Base-by-base conservation (phyloP, 2,113 vertebrate species). In the Alethe diademata region DNA sequence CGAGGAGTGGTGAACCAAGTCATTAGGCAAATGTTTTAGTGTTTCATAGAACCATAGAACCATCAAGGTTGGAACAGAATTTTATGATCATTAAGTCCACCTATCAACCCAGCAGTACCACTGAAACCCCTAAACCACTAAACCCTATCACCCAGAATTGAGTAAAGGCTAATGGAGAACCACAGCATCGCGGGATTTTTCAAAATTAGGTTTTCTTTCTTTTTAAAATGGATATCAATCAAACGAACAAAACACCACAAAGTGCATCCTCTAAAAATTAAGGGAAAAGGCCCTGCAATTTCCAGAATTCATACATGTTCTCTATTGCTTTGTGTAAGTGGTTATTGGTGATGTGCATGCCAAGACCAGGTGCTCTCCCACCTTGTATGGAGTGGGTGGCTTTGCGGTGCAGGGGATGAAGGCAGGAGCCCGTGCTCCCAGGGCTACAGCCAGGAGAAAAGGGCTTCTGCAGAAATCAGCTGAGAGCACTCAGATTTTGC, bases 371-470 rank as follows among this genome's bases (percentile, higher is more conserved):
- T 35, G 36, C 26, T 47, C 29, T 64, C 17, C 15, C 11, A 13
- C 12, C 11, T 60, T 5, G 8, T 5, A 12, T 11, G 17, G 29
- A 42, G 24, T 29, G 6, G 8, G 48, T 40, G 42, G 19, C 53
- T 82, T 61, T 64, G 22, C 3, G 0, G 8, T 40, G 53, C 48
- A 61, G 53, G 16, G 40, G 14, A 12, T 45, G 26, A 54, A 47
- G 48, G 35, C 75, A 60, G 33, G 11, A 60, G 26, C 33, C 22
- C 8, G 0, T 14, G 6, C 58, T 58, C 0, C 0, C 57, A 15
- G 7, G 5, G 18, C 19, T 57, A 3, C 23, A 28, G 9, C 31
- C 58, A 28, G 36, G 45, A 74, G 38, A 78, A 36, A 78, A 58
- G 15, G n/a, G 1, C 33, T 66, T 33, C 60, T 65, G 57, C 51